Base-by-base conservation (phyloP, 2,888 invertebrate genomes). In the Rhynchonema sp. region DNA sequence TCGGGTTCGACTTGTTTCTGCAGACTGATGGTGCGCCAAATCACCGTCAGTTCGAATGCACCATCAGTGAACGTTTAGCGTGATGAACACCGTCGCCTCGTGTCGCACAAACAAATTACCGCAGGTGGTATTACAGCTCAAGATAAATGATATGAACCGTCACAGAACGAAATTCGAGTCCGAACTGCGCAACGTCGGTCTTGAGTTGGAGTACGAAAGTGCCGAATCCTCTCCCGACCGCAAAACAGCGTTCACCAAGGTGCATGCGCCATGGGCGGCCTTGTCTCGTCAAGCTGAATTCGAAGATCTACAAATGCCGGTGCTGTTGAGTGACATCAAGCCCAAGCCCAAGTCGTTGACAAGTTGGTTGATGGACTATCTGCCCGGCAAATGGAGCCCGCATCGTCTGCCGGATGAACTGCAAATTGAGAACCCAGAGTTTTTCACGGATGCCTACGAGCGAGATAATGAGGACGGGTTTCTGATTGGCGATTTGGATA, bases 181-280 rank as follows among this genome's bases (percentile, higher is more conserved):
- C 1, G 25, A 38, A 6, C 55, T 62, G 55, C 30, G 56, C 26
- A 26, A 27, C 25, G 46, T 55, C 25, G 62, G 62, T 2, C 55
- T 62, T 1, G 46, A 56, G 26, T 27, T 62, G 54, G 62, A 62
- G 30, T 46, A 55, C 49, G 62, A 62, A 27, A 30, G 46, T n/a
- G 46, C 27, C 20, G 62, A 58, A 13, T n/a, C 26, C 2, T 57
- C 56, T 1, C 56, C 55, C 25, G 60, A 62, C 30, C 38, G 56
- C 17, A 56, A 60, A 26, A 60, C 56, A 6, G 56, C 56, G 2
- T 60, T 28, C 52, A 30, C 56, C 22, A 60, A 60, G 30, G 27
- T 60, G 2, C 60, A 60, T 52, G 49, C 60, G 9, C 46, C 56
- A 2, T 60, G 56, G 56, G 25, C 30, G 22, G 60, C 60, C 6